Evolutionary conservation across 2,113 vertebrate species (phyloP).

Genomic region (Sigmodon hispidus): DNA sequence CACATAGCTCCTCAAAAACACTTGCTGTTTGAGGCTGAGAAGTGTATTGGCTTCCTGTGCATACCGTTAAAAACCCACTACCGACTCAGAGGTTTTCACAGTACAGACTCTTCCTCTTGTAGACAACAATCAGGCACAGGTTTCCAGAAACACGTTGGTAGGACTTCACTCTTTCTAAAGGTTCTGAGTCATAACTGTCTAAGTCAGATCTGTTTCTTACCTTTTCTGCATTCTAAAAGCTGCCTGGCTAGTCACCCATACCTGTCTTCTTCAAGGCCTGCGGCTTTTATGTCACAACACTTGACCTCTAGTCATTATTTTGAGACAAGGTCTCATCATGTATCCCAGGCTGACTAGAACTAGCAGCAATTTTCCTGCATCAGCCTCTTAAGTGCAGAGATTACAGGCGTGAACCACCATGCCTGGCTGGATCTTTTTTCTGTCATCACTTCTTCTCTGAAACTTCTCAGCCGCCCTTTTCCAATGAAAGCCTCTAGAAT

Average conservation of each 20-base stretch:
- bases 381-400: neutral
- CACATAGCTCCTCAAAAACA: neutral
- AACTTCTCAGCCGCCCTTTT: neutral
- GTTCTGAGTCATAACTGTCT: neutral
- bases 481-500: neutral
- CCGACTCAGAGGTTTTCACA: conserved; percentile 5
- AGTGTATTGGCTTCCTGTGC: neutral
- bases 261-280: neutral
- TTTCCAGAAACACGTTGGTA: neutral
- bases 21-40: neutral
- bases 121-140: neutral
- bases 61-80: neutral
- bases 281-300: neutral
- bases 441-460: neutral
- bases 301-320: neutral
- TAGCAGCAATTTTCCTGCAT: neutral
- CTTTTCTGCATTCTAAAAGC: neutral
- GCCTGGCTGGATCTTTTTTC: neutral
- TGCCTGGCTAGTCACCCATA: neutral
- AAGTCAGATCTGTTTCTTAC: neutral
- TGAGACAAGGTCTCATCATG: neutral
- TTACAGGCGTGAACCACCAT: neutral
- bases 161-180: neutral
- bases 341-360: neutral
- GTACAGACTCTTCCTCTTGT: neutral